These are phyloP conservation scores for Pelecanoides urinatrix DNA, from an alignment of 2,113 vertebrate species.

Conservation along the genomic window DNA sequence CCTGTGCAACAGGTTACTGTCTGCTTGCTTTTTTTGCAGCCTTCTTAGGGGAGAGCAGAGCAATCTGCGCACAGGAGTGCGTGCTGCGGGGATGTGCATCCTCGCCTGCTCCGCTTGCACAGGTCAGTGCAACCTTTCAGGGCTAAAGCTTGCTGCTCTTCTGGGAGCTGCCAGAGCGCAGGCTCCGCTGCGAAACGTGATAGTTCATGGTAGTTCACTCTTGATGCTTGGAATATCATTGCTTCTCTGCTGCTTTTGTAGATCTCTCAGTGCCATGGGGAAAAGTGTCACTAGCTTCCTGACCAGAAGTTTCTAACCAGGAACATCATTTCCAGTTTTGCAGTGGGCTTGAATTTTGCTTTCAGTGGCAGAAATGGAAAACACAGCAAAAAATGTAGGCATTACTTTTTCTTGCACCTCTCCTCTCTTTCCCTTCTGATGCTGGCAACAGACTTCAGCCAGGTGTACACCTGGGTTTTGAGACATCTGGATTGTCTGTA, in stretches of 20 bases:
- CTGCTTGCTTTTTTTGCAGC: not conserved
- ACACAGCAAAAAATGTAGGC: not conserved
- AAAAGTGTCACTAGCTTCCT: not conserved
- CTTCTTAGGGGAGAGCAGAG: not conserved
- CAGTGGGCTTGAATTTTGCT: not conserved
- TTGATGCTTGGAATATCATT: not conserved
- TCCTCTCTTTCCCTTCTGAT: not conserved
- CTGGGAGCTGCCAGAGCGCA: not conserved
- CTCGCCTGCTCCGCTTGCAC: not conserved
- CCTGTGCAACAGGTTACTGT: not conserved
- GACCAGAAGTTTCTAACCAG: not conserved
- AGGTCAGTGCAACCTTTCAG: not conserved
- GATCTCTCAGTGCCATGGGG: not conserved
- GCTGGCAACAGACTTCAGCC: not conserved
- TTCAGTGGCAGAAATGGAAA: not conserved
- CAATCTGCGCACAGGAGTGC: accelerated
- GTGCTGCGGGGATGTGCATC: not conserved
- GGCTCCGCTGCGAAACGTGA: not conserved
- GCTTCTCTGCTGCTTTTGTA: not conserved
- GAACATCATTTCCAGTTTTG: not conserved
- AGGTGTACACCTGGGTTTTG: not conserved
- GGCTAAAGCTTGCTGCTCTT: not conserved
- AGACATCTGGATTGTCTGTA: not conserved
- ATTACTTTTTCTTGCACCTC: not conserved
- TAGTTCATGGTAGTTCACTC: not conserved